Evolutionary conservation across 2,888 invertebrate species (phyloP).

Genomic region (Andrena bicolor): DNA sequence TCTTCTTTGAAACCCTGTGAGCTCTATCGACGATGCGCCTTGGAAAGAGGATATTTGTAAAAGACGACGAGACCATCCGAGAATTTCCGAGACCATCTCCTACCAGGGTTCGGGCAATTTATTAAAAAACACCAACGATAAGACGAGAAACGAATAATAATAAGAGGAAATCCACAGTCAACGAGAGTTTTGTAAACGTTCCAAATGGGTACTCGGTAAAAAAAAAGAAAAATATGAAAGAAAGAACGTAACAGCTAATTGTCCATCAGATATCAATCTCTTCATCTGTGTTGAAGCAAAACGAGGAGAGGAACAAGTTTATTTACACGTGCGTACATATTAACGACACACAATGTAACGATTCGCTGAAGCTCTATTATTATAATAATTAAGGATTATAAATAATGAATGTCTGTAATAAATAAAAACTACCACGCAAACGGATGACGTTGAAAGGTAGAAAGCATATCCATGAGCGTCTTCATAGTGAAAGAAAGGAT

Average conservation of each 20-base stretch:
- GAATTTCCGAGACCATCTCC: conserved; percentile 68
- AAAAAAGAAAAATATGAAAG: conserved; percentile 45
- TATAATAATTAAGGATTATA: conserved; percentile 83
- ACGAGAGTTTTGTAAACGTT: conserved; percentile 78
- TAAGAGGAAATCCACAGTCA: conserved; percentile 73
- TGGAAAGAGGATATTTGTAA: conserved; percentile 52
- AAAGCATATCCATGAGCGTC: conserved; percentile 64
- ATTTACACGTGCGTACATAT: conserved; percentile 76
- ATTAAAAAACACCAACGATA: conserved; percentile 69
- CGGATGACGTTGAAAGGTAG: conserved; percentile 62
- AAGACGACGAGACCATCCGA: conserved; percentile 31
- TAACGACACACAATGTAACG: conserved; percentile 80
- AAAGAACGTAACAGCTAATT: conserved; percentile 71
- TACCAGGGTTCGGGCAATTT: conserved; percentile 75
- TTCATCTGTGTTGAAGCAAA: conserved; percentile 61
- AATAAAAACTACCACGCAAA: conserved; percentile 83
- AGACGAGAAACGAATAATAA: conserved; percentile 66
- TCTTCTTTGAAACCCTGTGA: conserved; percentile 46
- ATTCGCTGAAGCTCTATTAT: conserved; percentile 82
- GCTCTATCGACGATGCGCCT: conserved; percentile 54
- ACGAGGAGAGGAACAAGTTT: conserved; percentile 74
- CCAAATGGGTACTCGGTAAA: conserved; percentile 76
- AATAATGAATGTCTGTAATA: conserved; percentile 84
- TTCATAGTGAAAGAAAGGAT: conserved; percentile 63
- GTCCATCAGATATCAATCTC: conserved; percentile 77